A percentile compares a stretch with the other conserved stretches of the same genome.
Evolutionary conservation across 2,888 invertebrate species (phyloP).

Genomic region (Gryllus longicercus): DNA sequence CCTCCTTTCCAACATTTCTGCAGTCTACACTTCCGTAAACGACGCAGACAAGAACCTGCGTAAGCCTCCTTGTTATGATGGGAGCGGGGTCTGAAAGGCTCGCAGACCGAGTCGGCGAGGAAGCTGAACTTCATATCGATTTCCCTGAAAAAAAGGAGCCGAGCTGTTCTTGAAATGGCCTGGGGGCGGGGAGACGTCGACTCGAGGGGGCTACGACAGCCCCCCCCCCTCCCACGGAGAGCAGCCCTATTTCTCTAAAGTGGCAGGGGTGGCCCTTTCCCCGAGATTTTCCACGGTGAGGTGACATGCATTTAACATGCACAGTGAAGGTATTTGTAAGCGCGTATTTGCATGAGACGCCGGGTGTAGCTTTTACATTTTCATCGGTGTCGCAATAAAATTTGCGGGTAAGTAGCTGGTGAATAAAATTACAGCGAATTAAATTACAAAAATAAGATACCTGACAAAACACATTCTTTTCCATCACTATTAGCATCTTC

Average conservation of each 20-base stretch:
- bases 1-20: no score
- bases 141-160: slow-evolving; percentile 3
- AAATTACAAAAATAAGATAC: no score
- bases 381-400: no score
- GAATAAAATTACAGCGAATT: no score
- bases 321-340: no score
- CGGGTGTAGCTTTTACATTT: no score
- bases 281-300: not conserved
- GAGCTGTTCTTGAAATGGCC: slow-evolving; percentile 9
- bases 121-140: slow-evolving; percentile 8
- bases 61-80: not conserved
- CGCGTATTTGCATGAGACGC: no score
- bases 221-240: not conserved
- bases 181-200: not conserved
- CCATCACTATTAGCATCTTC: no score
- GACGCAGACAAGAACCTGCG: not conserved
- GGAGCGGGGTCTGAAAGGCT: not conserved
- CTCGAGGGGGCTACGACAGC: not conserved
- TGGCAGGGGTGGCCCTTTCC: not conserved
- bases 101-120: not conserved
- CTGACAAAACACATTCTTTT: no score
- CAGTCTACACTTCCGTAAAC: not conserved
- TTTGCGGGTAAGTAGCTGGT: no score
- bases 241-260: not conserved
- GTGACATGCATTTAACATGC: no score